Conservation (phyloP, 2,888 invertebrate genomes). For the Spisula subtruncata region DNA sequence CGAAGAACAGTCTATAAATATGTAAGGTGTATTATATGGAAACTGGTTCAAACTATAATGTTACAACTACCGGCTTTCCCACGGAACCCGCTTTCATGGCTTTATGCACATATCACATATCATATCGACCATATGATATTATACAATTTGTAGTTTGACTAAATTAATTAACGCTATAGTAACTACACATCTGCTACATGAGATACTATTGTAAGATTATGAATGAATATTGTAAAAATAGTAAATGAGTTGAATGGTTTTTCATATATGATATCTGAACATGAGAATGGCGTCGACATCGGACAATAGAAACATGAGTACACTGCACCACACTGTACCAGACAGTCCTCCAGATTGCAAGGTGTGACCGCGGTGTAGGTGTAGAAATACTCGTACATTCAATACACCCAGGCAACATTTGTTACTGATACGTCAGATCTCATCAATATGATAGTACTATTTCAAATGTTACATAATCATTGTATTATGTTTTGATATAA, state of each 20-base stretch:
- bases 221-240: background rate
- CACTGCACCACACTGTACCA: background rate
- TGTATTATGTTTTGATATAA: too few species aligned
- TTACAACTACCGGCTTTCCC: background rate
- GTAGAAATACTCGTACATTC: too few species aligned
- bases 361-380: too few species aligned
- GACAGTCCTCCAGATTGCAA: background rate
- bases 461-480: background rate
- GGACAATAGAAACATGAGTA: background rate
- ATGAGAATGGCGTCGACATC: background rate
- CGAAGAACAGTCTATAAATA: too few species aligned
- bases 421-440: background rate
- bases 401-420: background rate
- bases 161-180: background rate
- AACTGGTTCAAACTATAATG: background rate
- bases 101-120: background rate
- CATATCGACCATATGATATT: background rate
- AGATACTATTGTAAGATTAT: background rate
- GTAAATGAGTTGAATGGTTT: background rate
- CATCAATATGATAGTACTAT: background rate
- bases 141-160: background rate
- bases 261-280: background rate
- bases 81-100: background rate
- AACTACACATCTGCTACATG: constrained; percentile 1
- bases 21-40: background rate